Base-by-base conservation (phyloP, 2,113 vertebrate species). In the Chinchilla lanigera region DNA sequence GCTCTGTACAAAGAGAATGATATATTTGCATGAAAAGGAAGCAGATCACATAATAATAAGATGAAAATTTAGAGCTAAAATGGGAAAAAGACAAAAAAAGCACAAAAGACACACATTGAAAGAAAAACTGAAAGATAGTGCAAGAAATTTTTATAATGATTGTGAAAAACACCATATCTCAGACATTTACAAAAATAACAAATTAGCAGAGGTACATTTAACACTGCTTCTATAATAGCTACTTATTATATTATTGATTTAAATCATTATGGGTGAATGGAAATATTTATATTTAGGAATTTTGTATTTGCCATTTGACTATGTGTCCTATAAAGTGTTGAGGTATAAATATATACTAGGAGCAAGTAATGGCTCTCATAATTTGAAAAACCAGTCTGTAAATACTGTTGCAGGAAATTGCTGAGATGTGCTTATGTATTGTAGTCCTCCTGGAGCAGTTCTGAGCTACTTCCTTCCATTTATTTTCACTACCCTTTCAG, bases 401-500 rank as follows among this genome's bases (percentile, higher is more conserved):
- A 78, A 90, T 65, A 65, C 5, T 41, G 6, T 86, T 61, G 33
- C 4, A 54, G 26, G 3, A 85, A 78, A 41, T 38, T 93, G 0
- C 8, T 19, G n/a, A 20, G 67, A 4, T 7, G 26, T 14, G 2
- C 24, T 82, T 73, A 14, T 52, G 20, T 50, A 17, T 24, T 38
- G 4, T 10, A 41, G 33, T n/a, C 1, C 60, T n/a, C 1, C 60
- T 83, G 30, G 61, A 65, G 47, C 2, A 1, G 1, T 58, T 50
- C 6, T 17, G 19, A 16, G 1, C 1, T 30, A n/a, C 3, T 11
- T 44, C 0, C 67, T 95, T 82, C 24, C 26, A 47, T 35, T 20
- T 86, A 1, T 60, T 3, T 52, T 30, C 3, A 1, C 8, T 30
- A 24, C 1, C 10, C 22, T 0, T 33, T 28, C 77, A 6, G 1